Evolutionary conservation across 2,113 vertebrate species (phyloP), one percentile per base, ranked within the genome.

Genomic region (Melospiza georgiana): DNA sequence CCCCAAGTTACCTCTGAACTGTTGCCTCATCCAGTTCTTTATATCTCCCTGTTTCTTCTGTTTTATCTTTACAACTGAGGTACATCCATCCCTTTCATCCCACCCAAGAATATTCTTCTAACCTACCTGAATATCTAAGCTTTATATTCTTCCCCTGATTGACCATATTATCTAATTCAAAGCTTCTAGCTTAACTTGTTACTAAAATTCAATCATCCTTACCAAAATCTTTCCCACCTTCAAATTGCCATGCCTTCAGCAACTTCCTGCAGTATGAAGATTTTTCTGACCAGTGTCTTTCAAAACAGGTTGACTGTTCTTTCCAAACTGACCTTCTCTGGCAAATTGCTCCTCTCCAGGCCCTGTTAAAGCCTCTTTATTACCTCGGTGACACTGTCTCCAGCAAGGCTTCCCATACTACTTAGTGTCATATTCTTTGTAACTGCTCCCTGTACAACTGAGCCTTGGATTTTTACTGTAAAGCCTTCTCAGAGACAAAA

Each of bases 371-470:
- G 33, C 33, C 39, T 76, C 18, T 31, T 19, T 19, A 5, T 87
- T 80, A 41, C 30, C 44, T 54, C 72, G 71, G 25, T n/a, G 58
- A 48, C 44, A 37, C 11, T 28, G 21, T 48, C 12, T 21, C 10
- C 68, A 62, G 21, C 3, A 10, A 78, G n/a, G 21, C 24, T 84
- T 71, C 52, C 21, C 4, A 31, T 11, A 43, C 13, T 30, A 33
- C 28, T 8, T 6, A 66, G 9, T 4, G 5, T 24, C 69, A 58
- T 51, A 31, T 1, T 43, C 41, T 76, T 86, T 82, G 49, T 41
- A 85, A 21, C 48, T 58, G 17, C 14, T 69, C 15, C n/a, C 51
- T 48, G 33, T 41, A 39, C 10, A 67, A 33, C 5, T 0, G 0
- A 66, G 20, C n/a, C 25, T 54, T 0, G 0, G 12, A 12, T 21